A percentile compares a stretch with the other conserved stretches of the same genome.
phyloP scores from a whole-genome alignment of 2,888 invertebrate genomes.

The Leptinotarsa rubiginosa region DNA sequence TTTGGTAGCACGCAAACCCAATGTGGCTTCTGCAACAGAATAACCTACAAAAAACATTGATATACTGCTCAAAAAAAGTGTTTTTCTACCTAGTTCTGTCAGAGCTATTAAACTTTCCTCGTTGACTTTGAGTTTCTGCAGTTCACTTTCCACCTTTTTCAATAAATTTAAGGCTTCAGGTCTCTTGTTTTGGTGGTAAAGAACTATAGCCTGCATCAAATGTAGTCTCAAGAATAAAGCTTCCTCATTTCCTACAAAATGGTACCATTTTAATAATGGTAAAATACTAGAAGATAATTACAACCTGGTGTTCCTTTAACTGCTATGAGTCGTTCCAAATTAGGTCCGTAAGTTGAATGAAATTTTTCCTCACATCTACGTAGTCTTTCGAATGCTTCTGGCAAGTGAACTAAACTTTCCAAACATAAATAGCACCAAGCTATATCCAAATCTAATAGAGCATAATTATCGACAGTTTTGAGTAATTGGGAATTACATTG shows the following conservation, averaged over 20 bases:
- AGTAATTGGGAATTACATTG: constrained; percentile 76
- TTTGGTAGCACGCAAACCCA: constrained; percentile 73
- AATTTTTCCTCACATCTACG: constrained; percentile 76
- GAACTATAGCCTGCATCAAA: constrained; percentile 82
- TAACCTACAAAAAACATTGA: constrained; percentile 69
- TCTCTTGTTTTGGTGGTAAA: constrained; percentile 81
- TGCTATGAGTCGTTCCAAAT: constrained; percentile 72
- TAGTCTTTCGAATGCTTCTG: constrained; percentile 79
- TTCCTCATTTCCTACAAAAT: constrained; percentile 73
- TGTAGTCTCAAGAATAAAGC: constrained; percentile 83
- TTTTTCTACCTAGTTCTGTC: constrained; percentile 70
- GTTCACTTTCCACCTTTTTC: constrained; percentile 73
- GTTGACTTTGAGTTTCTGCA: constrained; percentile 74
- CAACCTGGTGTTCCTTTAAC: constrained; percentile 72
- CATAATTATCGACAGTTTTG: constrained; percentile 84
- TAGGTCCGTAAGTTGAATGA: constrained; percentile 74
- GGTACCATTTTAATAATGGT: constrained; percentile 5
- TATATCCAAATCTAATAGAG: constrained; percentile 84
- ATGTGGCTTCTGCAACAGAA: constrained; percentile 75
- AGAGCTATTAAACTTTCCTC: constrained; percentile 69
- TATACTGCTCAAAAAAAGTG: constrained; percentile 23
- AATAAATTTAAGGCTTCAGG: constrained; percentile 73
- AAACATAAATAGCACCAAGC: constrained; percentile 91
- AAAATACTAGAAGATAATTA: constrained; percentile 23
- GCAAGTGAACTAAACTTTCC: constrained; percentile 76